Evolutionary conservation across 2,888 invertebrate species (phyloP), one percentile per base, ranked within the genome.

Genomic region (Nomada fabriciana): DNA sequence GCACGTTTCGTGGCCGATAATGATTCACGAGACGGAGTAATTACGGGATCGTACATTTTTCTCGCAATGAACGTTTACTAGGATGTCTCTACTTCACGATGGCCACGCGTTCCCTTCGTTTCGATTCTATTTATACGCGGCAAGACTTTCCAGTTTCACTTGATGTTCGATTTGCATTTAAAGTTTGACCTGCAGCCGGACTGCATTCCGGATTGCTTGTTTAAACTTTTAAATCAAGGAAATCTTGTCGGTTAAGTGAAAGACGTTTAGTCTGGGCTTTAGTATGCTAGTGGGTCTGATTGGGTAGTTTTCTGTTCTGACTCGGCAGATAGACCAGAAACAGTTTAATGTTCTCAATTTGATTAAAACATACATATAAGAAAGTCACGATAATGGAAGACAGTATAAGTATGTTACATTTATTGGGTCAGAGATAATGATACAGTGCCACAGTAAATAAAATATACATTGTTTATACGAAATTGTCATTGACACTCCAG

Each of bases 1-100:
- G 18, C 13, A 23, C 18, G 57, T 36, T 57, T 68, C 68, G 68
- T 25, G 43, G 43, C 43, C 23, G 55, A 25, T 57, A 57, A 68
- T 57, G 55, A 68, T 57, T 20, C 53, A n/a, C 15, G 23, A 25
- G n/a, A 7, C 20, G 42, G 13, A 15, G 52, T 36, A 53, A 53
- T 36, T 18, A 29, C 15, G 10, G 53, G 20, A 36, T 52, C 29
- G 5, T 36, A 36, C 36, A 36, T 36, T 36, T 65, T 25, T n/a
- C 25, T 9, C 7, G 29, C 52, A n/a, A n/a, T 1, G 13, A 13
- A 23, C 4, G 23, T 55, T 23, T 36, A 7, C 36, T 36, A 36
- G 36, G 36, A 7, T 9, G 36, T 36, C 36, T 9, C 36, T 36
- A 36, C 0, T 9, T 36, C 36, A 5, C 36, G 7, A 36, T 36